Conservation (phyloP, 2,888 invertebrate genomes). For the Drosophila algonquin region DNA sequence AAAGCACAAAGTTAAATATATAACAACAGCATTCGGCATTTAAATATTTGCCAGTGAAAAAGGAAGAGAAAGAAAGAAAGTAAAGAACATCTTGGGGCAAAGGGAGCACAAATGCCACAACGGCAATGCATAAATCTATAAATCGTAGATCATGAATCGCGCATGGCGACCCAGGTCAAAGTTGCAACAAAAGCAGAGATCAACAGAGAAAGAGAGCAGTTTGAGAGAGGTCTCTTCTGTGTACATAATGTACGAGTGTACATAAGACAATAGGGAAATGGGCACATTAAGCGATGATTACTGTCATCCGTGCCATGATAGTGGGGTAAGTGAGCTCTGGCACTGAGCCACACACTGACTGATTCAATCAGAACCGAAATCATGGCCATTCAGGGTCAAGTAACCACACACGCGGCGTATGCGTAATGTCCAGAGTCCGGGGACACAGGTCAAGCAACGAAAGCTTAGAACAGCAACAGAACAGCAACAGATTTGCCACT, state of each 20-base stretch:
- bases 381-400: constrained; percentile 27
- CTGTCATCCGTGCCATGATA: constrained; percentile 40
- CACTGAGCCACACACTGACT: constrained; percentile 1
- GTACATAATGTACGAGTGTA: not conserved
- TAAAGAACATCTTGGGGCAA: not conserved
- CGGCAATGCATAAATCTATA: too few relatives aligned
- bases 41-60: constrained; percentile 19
- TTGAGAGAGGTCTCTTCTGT: not conserved
- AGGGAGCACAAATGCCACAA: not conserved
- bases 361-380: constrained; percentile 33
- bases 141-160: too few relatives aligned
- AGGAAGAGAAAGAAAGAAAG: not conserved
- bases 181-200: not conserved
- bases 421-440: constrained; percentile 20
- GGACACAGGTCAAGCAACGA: constrained; percentile 26
- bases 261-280: constrained; percentile 69
- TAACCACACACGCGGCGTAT: constrained; percentile 32
- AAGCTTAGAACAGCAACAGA: not conserved
- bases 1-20: constrained; percentile 23
- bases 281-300: constrained; percentile 52
- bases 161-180: too few relatives aligned
- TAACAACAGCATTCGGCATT: constrained; percentile 21
- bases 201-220: not conserved
- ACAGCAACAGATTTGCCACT: not conserved
- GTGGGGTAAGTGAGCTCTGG: constrained; percentile 2